Conservation (phyloP, 2,797 vertebrate genomes). For the Ataeniobius toweri region DNA sequence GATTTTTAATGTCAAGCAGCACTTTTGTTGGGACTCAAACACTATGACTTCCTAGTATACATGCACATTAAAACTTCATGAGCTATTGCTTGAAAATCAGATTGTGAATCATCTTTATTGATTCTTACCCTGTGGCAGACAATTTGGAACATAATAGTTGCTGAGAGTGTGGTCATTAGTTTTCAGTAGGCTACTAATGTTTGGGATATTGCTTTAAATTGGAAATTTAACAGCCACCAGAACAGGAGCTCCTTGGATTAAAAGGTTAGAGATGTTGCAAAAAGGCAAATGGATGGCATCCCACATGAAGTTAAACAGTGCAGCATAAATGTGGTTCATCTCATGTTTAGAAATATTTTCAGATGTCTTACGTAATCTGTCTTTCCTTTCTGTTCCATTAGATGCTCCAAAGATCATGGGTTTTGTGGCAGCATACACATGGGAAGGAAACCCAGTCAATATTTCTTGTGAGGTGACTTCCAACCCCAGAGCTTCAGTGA, state of each 20-base stretch:
- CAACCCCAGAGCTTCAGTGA: constrained; percentile 88
- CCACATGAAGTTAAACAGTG: not conserved
- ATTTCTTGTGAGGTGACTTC: constrained; percentile 95
- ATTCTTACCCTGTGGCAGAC: not conserved
- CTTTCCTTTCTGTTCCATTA: constrained; percentile 52
- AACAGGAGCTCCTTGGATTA: not conserved
- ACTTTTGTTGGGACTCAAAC: not conserved
- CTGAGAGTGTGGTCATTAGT: not conserved
- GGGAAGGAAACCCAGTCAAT: constrained; percentile 96
- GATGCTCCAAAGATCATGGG: constrained; percentile 94
- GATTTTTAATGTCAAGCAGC: not conserved
- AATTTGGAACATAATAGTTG: not conserved
- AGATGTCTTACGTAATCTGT: not conserved
- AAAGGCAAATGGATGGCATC: not conserved
- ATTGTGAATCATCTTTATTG: not conserved
- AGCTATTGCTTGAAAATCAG: not conserved
- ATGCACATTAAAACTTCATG: too few species aligned
- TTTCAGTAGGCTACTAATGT: not conserved
- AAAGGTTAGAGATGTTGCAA: not conserved
- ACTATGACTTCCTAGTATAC: not conserved
- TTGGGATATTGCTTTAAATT: not conserved
- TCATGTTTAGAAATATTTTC: not conserved
- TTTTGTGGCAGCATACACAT: constrained; percentile 87
- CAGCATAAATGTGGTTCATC: not conserved
- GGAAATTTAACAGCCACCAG: not conserved